Base-by-base conservation (phyloP, 2,797 vertebrate species). In the Acrossocheilus fasciatus region DNA sequence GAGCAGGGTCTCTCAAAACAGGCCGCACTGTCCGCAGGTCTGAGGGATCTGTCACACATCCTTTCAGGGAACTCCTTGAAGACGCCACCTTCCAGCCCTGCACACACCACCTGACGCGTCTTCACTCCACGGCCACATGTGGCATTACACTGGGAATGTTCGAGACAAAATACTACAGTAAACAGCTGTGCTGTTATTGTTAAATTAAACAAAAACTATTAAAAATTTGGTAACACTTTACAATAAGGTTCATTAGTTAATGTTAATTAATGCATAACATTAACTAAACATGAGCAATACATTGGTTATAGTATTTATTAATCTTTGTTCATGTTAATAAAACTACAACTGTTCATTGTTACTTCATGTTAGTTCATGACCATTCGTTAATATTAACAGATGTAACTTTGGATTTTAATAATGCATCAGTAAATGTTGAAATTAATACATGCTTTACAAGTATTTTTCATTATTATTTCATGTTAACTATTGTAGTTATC, bases 1-100 rank as follows among this genome's bases (percentile, higher is more conserved):
- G 96, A 95, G 47, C 96, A 97, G 0, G 95, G 96, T 84, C 96
- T 96, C 92, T 96, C 96, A 89, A 96, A 97, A 86, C 96, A 96
- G 45, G 94, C 90, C 1, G 93, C 93, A 68, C 91, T 94, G 9
- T 91, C 92, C 85, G 96, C 94, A 0, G 96, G 96, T 88, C 92
- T 96, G n/a, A 85, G 90, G 23, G 81, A 82, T 26, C 82, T 89
- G 12, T 93, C 90, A 54, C 96, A 97, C 88, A 1, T 93, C 79
- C 90, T 89, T 80, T 96, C 93, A 0, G 95, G 94, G 85, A 96
- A 97, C 88, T 97, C 95, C 90, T 93, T 95, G 89, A 96, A 97
- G 11, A 94, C 88, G 0, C 96, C 96, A 0, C 92, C 94, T 41
- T 97, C 96, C 86, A 97, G 90, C 0, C 96, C 96, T 0, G 95